Conservation (phyloP, 2,113 vertebrate genomes). For the Sinocyclocheilus anophthalmus region DNA sequence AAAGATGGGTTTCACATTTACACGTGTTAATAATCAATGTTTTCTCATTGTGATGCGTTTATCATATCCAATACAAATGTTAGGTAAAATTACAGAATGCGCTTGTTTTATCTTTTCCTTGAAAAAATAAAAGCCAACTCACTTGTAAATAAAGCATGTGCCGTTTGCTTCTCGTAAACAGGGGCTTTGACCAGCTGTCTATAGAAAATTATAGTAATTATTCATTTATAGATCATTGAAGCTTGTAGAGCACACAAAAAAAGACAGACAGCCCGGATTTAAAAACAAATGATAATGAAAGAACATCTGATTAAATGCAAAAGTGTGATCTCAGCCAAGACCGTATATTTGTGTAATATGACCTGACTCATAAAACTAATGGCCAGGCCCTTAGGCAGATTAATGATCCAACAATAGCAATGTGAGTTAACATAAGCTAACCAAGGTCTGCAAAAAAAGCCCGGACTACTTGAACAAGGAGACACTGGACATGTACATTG, state of each 20-base stretch:
- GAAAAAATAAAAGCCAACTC: background rate
- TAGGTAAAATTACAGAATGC: background rate
- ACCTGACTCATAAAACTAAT: conserved; percentile 27
- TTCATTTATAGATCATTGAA: background rate
- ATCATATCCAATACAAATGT: background rate
- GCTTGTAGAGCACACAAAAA: background rate
- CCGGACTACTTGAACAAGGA: background rate
- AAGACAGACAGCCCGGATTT: background rate
- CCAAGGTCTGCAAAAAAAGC: background rate
- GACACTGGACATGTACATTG: background rate
- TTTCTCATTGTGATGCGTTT: background rate
- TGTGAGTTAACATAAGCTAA: background rate
- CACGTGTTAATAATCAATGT: background rate
- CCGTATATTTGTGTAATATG: conserved; percentile 12
- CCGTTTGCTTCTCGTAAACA: background rate
- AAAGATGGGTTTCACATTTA: background rate
- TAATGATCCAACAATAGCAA: conserved; percentile 20
- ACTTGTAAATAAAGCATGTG: background rate
- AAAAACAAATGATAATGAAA: conserved; percentile 1
- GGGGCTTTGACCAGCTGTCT: background rate
- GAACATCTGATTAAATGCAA: background rate
- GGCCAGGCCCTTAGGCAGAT: conserved; percentile 34
- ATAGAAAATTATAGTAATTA: background rate
- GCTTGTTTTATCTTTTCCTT: too few relatives aligned
- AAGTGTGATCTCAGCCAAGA: conserved; percentile 12